phyloP scores from a whole-genome alignment of 2,797 vertebrate species.

The Pseudopleuronectes americanus region DNA sequence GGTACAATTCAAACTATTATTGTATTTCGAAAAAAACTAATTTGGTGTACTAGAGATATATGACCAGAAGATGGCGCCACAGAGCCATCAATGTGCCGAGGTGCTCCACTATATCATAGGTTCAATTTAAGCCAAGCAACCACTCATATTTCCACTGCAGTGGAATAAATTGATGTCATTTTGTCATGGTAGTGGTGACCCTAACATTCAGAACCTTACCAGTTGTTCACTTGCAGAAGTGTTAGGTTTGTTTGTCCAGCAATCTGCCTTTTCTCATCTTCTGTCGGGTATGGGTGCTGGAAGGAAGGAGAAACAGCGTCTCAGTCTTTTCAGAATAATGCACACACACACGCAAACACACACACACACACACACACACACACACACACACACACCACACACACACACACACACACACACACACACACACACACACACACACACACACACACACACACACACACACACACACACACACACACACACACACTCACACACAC shows the following conservation, averaged over 20 bases:
- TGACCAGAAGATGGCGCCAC: slow-evolving; percentile 85
- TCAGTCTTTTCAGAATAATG: not conserved
- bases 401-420: not conserved
- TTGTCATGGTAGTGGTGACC: not conserved
- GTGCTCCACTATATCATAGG: not conserved
- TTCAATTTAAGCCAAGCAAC: slow-evolving; percentile 1
- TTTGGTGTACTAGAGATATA: slow-evolving; percentile 29
- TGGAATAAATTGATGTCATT: not conserved
- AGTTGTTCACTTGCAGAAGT: slow-evolving; percentile 99
- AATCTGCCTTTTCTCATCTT: slow-evolving; percentile 98
- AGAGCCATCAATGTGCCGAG: slow-evolving; percentile 5
- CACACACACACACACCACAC: not conserved
- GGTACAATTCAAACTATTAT: too few relatives aligned
- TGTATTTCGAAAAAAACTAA: too few relatives aligned
- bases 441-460: not conserved
- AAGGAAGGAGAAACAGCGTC: slow-evolving; percentile 11
- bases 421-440: not conserved
- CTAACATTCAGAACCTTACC: slow-evolving; percentile 82
- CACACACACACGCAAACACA: not conserved
- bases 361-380: not conserved
- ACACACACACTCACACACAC: not conserved
- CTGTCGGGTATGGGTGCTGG: slow-evolving; percentile 98
- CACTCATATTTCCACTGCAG: not conserved
- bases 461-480: not conserved
- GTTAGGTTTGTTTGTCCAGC: slow-evolving; percentile 97